Evolutionary conservation across 2,888 invertebrate genomes (phyloP).

Genomic region (Macrosoma leucophasiata): DNA sequence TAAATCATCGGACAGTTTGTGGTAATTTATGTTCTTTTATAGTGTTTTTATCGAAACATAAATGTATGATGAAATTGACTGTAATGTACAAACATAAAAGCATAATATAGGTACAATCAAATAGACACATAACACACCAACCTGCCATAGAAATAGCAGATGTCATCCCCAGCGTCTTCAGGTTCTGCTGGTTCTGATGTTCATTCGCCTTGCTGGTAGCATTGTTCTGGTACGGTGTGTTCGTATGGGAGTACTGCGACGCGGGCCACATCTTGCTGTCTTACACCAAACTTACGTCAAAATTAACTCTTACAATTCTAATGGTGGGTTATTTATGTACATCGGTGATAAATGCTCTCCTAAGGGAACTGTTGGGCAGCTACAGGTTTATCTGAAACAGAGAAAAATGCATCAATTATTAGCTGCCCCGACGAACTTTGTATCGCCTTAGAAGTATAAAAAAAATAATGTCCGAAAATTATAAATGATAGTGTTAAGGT

Average conservation of each 20-base stretch:
- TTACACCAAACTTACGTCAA: conserved; percentile 14
- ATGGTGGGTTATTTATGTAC: conserved; percentile 32
- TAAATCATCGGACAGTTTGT: no score
- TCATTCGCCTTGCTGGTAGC: conserved; percentile 51
- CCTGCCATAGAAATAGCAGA: conserved; percentile 93
- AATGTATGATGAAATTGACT: no score
- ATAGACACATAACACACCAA: conserved; percentile 46
- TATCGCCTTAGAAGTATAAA: no score
- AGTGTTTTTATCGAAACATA: no score
- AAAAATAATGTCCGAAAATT: no score
- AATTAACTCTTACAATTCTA: conserved; percentile 25
- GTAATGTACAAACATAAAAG: no score
- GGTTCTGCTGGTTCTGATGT: conserved; percentile 73
- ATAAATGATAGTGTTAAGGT: no score
- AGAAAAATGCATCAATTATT: no score
- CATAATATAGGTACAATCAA: conserved; percentile 1
- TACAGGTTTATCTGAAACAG: conserved; percentile 35
- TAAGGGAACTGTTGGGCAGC: conserved; percentile 34
- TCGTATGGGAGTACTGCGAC: conserved; percentile 65
- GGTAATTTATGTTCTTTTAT: no score
- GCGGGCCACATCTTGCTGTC: conserved; percentile 71
- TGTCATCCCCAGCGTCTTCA: conserved; percentile 90
- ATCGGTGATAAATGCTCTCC: conserved; percentile 40
- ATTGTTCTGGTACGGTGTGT: conserved; percentile 40
- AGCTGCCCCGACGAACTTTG: no score